Evolutionary conservation across 2,113 vertebrate genomes (phyloP).

Genomic region (Toxostoma redivivum): DNA sequence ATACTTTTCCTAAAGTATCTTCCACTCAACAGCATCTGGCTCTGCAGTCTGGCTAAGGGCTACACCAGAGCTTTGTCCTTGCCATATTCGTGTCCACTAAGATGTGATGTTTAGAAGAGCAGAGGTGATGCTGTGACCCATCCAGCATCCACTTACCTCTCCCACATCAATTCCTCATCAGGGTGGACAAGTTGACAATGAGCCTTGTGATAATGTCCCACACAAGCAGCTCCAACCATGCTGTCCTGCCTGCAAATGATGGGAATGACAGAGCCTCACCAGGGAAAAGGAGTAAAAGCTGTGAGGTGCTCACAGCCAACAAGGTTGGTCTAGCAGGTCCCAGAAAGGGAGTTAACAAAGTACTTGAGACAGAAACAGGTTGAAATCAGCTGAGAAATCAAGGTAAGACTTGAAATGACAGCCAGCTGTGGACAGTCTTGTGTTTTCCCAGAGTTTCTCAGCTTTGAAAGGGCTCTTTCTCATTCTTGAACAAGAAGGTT

Average conservation of each 20-base stretch:
- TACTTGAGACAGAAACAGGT: background rate
- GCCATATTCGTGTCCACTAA: rapidly evolving
- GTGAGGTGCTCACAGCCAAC: background rate
- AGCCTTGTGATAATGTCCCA: background rate
- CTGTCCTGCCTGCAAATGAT: rapidly evolving
- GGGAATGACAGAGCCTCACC: background rate
- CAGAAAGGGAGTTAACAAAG: background rate
- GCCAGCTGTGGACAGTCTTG: background rate
- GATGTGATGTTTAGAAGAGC: background rate
- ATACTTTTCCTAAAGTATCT: background rate
- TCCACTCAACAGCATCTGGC: background rate
- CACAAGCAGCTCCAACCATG: background rate
- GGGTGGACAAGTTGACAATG: background rate
- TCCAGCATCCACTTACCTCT: background rate
- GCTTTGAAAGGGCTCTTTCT: background rate
- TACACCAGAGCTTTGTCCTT: background rate
- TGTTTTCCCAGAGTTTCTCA: background rate
- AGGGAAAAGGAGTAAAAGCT: background rate
- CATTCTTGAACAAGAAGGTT: background rate
- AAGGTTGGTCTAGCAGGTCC: background rate
- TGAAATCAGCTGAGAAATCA: background rate
- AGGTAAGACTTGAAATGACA: background rate
- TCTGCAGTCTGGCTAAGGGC: background rate
- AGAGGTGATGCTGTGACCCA: background rate
- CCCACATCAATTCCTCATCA: background rate